Conservation (phyloP, 2,797 vertebrate species). For the Cottoperca gobio region DNA sequence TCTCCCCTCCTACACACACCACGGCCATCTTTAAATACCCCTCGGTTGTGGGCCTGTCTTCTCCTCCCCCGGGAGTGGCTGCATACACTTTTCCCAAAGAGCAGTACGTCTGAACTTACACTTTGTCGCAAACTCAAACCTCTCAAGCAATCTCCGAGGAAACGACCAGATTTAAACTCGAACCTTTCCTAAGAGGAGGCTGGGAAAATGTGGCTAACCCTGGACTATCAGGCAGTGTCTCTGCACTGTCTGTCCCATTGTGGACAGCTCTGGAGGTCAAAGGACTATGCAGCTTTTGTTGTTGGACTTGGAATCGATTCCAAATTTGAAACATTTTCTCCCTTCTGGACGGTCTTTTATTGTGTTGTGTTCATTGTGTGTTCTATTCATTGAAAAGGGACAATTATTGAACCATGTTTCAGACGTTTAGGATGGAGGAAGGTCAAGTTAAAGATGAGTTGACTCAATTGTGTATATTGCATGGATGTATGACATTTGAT, state of each 20-base stretch:
- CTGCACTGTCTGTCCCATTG: slow-evolving; percentile 13
- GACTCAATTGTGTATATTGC: slow-evolving; percentile 15
- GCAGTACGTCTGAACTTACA: slow-evolving; percentile 87
- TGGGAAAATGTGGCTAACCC: slow-evolving; percentile 12
- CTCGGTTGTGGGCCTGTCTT: slow-evolving; percentile 65
- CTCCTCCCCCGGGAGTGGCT: slow-evolving; percentile 78
- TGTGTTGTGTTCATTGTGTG: slow-evolving; percentile 25
- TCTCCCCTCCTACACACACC: slow-evolving; percentile 79
- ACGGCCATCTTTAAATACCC: slow-evolving; percentile 82
- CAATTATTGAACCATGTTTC: slow-evolving; percentile 34
- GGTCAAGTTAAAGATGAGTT: slow-evolving; percentile 37
- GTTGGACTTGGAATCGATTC: slow-evolving; percentile 16
- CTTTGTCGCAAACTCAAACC: slow-evolving; percentile 14
- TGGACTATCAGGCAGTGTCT: slow-evolving; percentile 18
- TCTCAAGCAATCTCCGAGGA: slow-evolving; percentile 8
- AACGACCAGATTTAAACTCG: neutral
- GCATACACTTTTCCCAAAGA: slow-evolving; percentile 89
- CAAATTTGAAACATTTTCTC: slow-evolving; percentile 30
- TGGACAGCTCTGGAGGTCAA: slow-evolving; percentile 27
- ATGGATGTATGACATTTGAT: slow-evolving; percentile 48
- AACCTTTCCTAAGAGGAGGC: slow-evolving; percentile 21
- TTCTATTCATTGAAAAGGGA: slow-evolving; percentile 48
- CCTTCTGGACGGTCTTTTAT: slow-evolving; percentile 43
- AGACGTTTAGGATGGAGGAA: slow-evolving; percentile 34
- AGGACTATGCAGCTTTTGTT: slow-evolving; percentile 46